These are phyloP conservation scores for Gortyna flavago DNA, from an alignment of 2,888 invertebrate species.

Conservation along the genomic window DNA sequence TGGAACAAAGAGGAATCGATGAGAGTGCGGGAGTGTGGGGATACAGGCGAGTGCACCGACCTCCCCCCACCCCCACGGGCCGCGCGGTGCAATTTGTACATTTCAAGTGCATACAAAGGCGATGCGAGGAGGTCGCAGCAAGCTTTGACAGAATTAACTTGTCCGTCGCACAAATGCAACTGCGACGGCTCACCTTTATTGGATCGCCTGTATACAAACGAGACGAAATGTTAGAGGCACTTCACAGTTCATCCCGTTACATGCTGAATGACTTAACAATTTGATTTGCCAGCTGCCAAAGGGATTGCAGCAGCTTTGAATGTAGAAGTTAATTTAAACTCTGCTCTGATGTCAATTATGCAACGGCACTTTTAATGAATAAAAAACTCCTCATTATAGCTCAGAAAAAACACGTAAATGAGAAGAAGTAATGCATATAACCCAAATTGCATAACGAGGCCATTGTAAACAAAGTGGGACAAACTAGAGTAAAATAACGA, in stretches of 20 bases:
- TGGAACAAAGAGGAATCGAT: slow-evolving; percentile 89
- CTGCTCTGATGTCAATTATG: background rate
- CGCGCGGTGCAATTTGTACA: slow-evolving; percentile 90
- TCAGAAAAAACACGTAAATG: slow-evolving; percentile 32
- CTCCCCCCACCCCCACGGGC: slow-evolving; percentile 82
- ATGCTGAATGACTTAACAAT: slow-evolving; percentile 35
- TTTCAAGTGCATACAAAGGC: slow-evolving; percentile 90
- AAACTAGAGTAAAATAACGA: slow-evolving; percentile 79
- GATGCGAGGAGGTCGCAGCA: slow-evolving; percentile 87
- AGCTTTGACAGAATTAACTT: slow-evolving; percentile 90
- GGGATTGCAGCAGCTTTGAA: background rate
- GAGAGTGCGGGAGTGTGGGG: slow-evolving; percentile 82
- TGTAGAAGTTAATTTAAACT: slow-evolving; percentile 11
- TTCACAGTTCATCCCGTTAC: slow-evolving; percentile 47
- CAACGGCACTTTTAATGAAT: background rate
- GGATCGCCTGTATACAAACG: slow-evolving; percentile 78
- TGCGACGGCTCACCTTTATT: slow-evolving; percentile 86
- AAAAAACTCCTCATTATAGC: background rate
- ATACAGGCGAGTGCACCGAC: slow-evolving; percentile 85
- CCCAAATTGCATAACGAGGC: slow-evolving; percentile 69
- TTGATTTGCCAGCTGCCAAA: slow-evolving; percentile 32
- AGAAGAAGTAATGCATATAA: slow-evolving; percentile 63
- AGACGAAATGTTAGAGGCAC: slow-evolving; percentile 74
- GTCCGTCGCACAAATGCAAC: slow-evolving; percentile 84
- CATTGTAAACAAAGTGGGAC: slow-evolving; percentile 79